Conservation (phyloP, 2,888 invertebrate species). For the Callimorpha dominula region DNA sequence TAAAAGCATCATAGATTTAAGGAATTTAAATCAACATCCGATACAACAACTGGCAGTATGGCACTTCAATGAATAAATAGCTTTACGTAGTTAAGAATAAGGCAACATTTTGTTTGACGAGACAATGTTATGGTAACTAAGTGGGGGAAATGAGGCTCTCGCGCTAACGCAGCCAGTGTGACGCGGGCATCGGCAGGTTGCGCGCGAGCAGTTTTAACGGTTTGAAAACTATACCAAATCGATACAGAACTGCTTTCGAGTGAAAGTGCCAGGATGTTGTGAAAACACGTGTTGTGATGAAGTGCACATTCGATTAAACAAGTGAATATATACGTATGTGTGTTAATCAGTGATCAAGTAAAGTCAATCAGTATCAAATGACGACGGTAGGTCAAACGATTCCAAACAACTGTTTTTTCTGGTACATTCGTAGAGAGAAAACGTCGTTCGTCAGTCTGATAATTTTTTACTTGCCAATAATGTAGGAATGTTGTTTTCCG, state of each 20-base stretch:
- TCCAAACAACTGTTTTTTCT: slow-evolving; percentile 53
- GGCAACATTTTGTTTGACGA: slow-evolving; percentile 8
- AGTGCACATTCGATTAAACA: slow-evolving; percentile 46
- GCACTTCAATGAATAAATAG: not conserved
- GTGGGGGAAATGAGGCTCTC: slow-evolving; percentile 71
- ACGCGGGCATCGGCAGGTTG: slow-evolving; percentile 58
- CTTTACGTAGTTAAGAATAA: slow-evolving; percentile 3
- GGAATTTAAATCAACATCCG: slow-evolving; percentile 28
- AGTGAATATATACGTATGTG: slow-evolving; percentile 38
- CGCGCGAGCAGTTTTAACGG: slow-evolving; percentile 67
- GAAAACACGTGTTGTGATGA: slow-evolving; percentile 58
- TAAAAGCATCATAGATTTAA: slow-evolving; percentile 13
- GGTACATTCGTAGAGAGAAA: slow-evolving; percentile 53
- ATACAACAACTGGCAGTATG: slow-evolving; percentile 11
- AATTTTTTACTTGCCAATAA: slow-evolving; percentile 43
- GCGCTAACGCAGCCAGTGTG: slow-evolving; percentile 70
- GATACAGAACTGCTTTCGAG: slow-evolving; percentile 73
- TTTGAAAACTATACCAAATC: slow-evolving; percentile 62
- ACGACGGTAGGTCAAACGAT: slow-evolving; percentile 57
- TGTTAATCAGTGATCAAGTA: slow-evolving; percentile 41
- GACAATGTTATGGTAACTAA: slow-evolving; percentile 37
- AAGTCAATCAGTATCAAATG: slow-evolving; percentile 31
- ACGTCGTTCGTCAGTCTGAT: slow-evolving; percentile 50
- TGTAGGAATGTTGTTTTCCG: slow-evolving; percentile 44
- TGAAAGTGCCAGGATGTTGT: slow-evolving; percentile 75